Percentiles rank a stretch among this genome's conserved stretches.
Evolutionary conservation across 2,888 invertebrate genomes (phyloP).

Genomic region (Bombylius discolor): DNA sequence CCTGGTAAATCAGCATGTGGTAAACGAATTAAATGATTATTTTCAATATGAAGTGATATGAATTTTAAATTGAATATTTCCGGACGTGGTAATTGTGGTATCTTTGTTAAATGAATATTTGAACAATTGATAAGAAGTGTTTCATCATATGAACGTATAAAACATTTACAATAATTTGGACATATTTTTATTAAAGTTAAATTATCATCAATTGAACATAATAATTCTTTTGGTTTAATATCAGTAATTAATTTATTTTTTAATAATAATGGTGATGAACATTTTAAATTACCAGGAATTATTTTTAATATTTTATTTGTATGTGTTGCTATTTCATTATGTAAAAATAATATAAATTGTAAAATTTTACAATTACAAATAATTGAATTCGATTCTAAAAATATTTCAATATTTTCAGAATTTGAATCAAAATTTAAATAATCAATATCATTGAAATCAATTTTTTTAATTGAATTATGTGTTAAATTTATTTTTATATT

Average conservation of each 20-base stretch:
- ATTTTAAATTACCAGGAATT: constrained; percentile 34
- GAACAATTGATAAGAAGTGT: constrained; percentile 44
- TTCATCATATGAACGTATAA: constrained; percentile 36
- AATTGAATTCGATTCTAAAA: constrained; percentile 46
- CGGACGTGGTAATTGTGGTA: constrained; percentile 35
- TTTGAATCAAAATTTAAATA: constrained; percentile 18
- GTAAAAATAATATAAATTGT: constrained; percentile 41
- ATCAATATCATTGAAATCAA: constrained; percentile 32
- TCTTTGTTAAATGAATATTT: constrained; percentile 32
- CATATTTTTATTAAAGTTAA: constrained; percentile 30
- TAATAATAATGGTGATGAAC: constrained; percentile 32
- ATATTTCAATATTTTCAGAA: constrained; percentile 29
- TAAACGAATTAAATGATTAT: constrained; percentile 33
- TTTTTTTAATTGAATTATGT: constrained; percentile 41
- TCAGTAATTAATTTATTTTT: constrained; percentile 22
- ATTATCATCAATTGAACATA: constrained; percentile 36
- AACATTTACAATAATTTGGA: constrained; percentile 41
- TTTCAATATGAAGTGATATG: constrained; percentile 37
- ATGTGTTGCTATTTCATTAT: constrained; percentile 32
- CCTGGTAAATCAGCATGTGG: constrained; percentile 29
- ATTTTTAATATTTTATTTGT: constrained; percentile 33
- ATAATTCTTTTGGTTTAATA: constrained; percentile 36
- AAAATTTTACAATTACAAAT: constrained; percentile 47
- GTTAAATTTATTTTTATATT: constrained; percentile 39
- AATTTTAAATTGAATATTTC: constrained; percentile 21